A percentile compares a stretch with the other conserved stretches of the same genome.
phyloP scores from a whole-genome alignment of 2,888 invertebrate genomes.

The Clanis bilineata region DNA sequence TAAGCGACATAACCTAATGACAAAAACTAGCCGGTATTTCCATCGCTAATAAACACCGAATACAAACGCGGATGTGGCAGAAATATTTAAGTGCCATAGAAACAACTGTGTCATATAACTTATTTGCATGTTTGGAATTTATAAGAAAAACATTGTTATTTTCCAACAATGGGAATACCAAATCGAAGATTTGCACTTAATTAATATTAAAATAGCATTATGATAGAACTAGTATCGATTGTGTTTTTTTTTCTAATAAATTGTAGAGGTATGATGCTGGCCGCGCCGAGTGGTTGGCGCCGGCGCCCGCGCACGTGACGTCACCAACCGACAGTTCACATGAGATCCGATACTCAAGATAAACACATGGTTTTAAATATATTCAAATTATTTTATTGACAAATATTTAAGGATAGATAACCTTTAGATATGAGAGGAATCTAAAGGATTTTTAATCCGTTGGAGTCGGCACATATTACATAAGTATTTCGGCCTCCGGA shows the following conservation, averaged over 20 bases:
- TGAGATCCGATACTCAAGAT: not conserved
- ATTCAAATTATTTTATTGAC: too few species aligned
- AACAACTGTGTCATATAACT: slow-evolving; percentile 2
- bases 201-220: slow-evolving; percentile 15
- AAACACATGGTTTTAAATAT: not conserved
- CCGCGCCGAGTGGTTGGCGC: slow-evolving; percentile 48
- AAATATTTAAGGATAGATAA: too few species aligned
- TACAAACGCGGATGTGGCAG: not conserved
- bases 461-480: too few species aligned
- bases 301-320: slow-evolving; percentile 60
- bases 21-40: too few species aligned
- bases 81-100: not conserved
- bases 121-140: slow-evolving; percentile 13
- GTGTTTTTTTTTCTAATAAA: slow-evolving; percentile 39
- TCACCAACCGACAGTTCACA: slow-evolving; percentile 26
- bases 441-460: too few species aligned
- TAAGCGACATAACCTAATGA: too few species aligned
- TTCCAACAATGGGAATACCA: slow-evolving; percentile 13
- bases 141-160: slow-evolving; percentile 9
- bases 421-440: too few species aligned
- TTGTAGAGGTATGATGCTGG: slow-evolving; percentile 31
- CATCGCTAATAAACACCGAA: not conserved
- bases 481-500: too few species aligned
- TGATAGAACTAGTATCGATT: slow-evolving; percentile 10
- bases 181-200: slow-evolving; percentile 13